Percentiles rank a stretch among this genome's conserved stretches.
These are phyloP conservation scores for Indicator indicator DNA, from an alignment of 2,113 vertebrate genomes.

Conservation along the genomic window DNA sequence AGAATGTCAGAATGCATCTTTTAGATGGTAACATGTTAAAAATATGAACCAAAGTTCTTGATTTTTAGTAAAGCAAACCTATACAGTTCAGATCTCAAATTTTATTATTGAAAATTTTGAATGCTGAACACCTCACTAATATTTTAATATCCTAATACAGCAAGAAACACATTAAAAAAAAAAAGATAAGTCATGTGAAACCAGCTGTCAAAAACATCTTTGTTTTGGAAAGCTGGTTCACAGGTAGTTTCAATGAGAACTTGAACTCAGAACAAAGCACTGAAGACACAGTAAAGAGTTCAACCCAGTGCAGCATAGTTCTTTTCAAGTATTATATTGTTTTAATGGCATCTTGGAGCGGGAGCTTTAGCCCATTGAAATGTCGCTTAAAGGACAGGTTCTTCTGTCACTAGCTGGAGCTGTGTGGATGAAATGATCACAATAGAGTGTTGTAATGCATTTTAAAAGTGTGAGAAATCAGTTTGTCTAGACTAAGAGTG, in stretches of 20 bases:
- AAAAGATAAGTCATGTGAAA: slow-evolving; percentile 33
- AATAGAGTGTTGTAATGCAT: slow-evolving; percentile 81
- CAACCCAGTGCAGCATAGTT: slow-evolving; percentile 70
- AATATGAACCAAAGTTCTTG: neutral
- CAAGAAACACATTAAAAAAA: neutral
- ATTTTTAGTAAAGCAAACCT: neutral
- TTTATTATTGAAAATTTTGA: neutral
- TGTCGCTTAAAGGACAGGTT: slow-evolving; percentile 80
- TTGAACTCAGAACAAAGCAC: slow-evolving; percentile 69
- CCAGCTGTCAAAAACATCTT: slow-evolving; percentile 52
- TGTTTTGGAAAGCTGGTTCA: slow-evolving; percentile 64
- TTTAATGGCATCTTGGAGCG: slow-evolving; percentile 75
- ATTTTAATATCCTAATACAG: slow-evolving; percentile 27
- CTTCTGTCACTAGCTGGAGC: slow-evolving; percentile 77
- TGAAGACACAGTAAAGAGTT: slow-evolving; percentile 66
- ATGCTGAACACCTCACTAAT: neutral
- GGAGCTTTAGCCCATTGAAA: slow-evolving; percentile 79
- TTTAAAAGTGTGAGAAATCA: slow-evolving; percentile 87
- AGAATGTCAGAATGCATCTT: neutral
- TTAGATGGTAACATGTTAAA: neutral
- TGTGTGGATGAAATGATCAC: slow-evolving; percentile 80
- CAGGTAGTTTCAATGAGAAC: slow-evolving; percentile 70
- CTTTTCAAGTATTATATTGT: slow-evolving; percentile 80
- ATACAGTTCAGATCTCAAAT: neutral
- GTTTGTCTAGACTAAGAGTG: slow-evolving; percentile 81